Conservation (phyloP, 2,888 invertebrate species). For the Agrotis puta region DNA sequence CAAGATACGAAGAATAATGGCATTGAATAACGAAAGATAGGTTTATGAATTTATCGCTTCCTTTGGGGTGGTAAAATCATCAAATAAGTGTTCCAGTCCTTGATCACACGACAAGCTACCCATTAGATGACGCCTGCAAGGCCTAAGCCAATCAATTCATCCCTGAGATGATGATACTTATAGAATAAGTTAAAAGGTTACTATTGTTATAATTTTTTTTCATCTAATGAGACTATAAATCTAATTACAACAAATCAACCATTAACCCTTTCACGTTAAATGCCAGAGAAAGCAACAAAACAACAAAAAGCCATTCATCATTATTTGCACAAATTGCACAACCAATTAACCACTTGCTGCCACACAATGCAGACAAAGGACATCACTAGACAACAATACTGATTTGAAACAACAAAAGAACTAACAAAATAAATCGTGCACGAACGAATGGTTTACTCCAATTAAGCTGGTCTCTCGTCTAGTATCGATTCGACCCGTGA, state of each 20-base stretch:
- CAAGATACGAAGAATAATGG: not conserved
- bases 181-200: not conserved
- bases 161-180: no score
- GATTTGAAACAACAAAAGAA: constrained; percentile 65
- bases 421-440: constrained; percentile 65
- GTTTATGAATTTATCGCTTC: not conserved
- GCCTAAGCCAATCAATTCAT: no score
- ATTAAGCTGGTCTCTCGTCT: constrained; percentile 81
- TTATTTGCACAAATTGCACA: constrained; percentile 62
- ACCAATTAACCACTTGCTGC: constrained; percentile 64
- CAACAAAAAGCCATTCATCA: constrained; percentile 31
- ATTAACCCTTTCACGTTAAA: constrained; percentile 11
- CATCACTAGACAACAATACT: constrained; percentile 64
- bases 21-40: not conserved
- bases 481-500: constrained; percentile 83
- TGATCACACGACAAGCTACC: no score
- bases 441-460: constrained; percentile 69
- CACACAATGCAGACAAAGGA: constrained; percentile 62
- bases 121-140: no score
- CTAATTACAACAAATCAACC: constrained; percentile 15
- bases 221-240: not conserved
- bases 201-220: not conserved
- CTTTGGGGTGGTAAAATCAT: no score
- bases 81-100: no score
- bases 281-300: constrained; percentile 30